Evolutionary conservation across 2,113 vertebrate genomes (phyloP).

Genomic region (Rhizomys pruinosus): DNA sequence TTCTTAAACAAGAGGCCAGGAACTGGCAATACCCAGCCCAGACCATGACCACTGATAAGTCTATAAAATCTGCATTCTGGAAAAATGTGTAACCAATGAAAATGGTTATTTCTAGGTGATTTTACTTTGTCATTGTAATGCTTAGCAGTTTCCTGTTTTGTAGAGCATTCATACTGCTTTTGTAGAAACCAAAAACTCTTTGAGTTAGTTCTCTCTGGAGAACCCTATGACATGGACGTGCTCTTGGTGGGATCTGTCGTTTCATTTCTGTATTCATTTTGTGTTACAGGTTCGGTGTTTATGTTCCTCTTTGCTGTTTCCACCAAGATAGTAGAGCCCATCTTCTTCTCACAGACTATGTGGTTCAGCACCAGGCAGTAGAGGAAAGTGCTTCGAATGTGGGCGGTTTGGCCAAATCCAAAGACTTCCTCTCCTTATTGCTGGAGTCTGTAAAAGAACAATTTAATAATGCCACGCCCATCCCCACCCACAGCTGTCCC

Average conservation of each 20-base stretch:
- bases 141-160: constrained; percentile 9
- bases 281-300: constrained; percentile 93
- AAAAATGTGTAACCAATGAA: neutral
- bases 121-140: constrained; percentile 31
- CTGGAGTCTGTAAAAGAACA: constrained; percentile 96
- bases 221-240: neutral
- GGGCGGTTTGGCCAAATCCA: constrained; percentile 90
- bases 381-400: constrained; percentile 86
- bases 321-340: constrained; percentile 95
- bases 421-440: constrained; percentile 95
- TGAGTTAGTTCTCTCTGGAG: neutral
- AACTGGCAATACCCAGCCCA: neutral
- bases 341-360: constrained; percentile 89
- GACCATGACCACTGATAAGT: neutral
- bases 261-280: constrained; percentile 61
- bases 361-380: constrained; percentile 90
- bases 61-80: neutral
- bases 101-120: constrained; percentile 19
- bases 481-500: constrained; percentile 96
- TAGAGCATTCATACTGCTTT: neutral
- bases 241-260: neutral
- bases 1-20: neutral
- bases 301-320: constrained; percentile 98
- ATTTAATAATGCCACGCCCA: constrained; percentile 91
- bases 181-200: neutral